Base-by-base conservation (phyloP, 2,797 vertebrate genomes). In the Phaenicophaeus curvirostris region DNA sequence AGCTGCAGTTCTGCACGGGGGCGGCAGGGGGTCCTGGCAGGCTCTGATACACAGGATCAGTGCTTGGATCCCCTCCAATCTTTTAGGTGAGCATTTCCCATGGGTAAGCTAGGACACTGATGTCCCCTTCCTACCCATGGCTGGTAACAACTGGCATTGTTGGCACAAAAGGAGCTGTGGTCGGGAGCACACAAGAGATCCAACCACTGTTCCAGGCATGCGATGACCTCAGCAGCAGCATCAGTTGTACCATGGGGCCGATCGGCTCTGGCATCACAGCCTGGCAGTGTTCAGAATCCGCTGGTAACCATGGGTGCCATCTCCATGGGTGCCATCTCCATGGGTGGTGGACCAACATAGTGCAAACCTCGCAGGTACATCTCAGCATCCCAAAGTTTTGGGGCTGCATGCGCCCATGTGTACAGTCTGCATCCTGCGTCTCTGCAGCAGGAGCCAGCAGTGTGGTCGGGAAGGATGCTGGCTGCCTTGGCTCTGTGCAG, bases 1-100 rank as follows among this genome's bases (percentile, higher is more conserved):
- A 50, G 50, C 33, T 33, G 33, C 24, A 5, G 48, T 17, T 37
- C 39, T 21, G 51, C 1, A 0, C 2, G 3, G 24, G 55, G 55
- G 9, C 13, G 0, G 0, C 1, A 3, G 20, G 72, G 28, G 7
- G 17, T n/a, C 13, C 53, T 30, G 68, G n/a, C 53, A 44, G 0
- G 37, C 42, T 65, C 66, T 42, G 58, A 8, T 27, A 8, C 6
- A 18, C 1, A 1, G 59, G 28, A n/a, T 23, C 23, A 20, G 42
- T 42, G 25, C 41, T 63, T 41, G 50, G 42, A 31, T 42, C 30
- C 74, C 12, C 25, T 46, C 18, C 3, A 5, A 17, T 41, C 24
- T 21, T 33, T 61, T 15, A 48, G 65, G 57, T 0, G 3, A n/a
- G 57, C 6, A 25, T 35, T 42, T 48, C 33, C 57, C 10, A 1